phyloP scores from a whole-genome alignment of 2,888 invertebrate genomes.

The Ochlodes sylvanus region DNA sequence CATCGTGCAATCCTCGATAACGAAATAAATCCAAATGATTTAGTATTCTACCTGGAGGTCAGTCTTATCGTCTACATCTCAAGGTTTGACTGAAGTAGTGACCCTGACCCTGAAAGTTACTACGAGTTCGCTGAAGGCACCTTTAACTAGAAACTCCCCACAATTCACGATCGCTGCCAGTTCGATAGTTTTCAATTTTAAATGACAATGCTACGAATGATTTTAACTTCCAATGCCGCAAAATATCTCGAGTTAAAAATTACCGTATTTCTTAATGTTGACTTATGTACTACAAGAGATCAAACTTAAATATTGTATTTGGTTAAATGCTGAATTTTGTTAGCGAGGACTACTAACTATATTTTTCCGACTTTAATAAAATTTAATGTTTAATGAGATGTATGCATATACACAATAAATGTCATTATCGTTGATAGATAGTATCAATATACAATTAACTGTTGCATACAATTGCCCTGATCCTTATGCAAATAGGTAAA shows the following conservation, averaged over 20 bases:
- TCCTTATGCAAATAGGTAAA: slow-evolving; percentile 6
- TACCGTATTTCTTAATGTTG: too few relatives aligned
- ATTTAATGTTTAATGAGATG: too few relatives aligned
- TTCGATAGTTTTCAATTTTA: slow-evolving; percentile 6
- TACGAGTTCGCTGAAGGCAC: background rate
- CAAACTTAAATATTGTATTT: too few relatives aligned
- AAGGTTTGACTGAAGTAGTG: background rate
- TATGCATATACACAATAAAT: too few relatives aligned
- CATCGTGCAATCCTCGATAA: background rate
- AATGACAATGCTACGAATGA: slow-evolving; percentile 15
- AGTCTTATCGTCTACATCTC: background rate
- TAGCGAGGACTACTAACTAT: too few relatives aligned
- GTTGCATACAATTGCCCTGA: background rate
- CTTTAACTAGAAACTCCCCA: background rate
- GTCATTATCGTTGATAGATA: background rate
- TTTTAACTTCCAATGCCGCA: background rate
- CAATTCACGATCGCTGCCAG: background rate
- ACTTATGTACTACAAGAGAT: too few relatives aligned
- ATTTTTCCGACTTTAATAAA: too few relatives aligned
- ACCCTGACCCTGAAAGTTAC: background rate
- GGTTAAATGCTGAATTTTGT: too few relatives aligned
- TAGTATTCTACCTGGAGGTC: background rate
- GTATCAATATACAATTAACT: background rate
- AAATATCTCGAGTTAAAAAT: too few relatives aligned
- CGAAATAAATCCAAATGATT: background rate